Conservation (phyloP, 1,140 invertebrate species). For the Panagrolaimus sp. region DNA sequence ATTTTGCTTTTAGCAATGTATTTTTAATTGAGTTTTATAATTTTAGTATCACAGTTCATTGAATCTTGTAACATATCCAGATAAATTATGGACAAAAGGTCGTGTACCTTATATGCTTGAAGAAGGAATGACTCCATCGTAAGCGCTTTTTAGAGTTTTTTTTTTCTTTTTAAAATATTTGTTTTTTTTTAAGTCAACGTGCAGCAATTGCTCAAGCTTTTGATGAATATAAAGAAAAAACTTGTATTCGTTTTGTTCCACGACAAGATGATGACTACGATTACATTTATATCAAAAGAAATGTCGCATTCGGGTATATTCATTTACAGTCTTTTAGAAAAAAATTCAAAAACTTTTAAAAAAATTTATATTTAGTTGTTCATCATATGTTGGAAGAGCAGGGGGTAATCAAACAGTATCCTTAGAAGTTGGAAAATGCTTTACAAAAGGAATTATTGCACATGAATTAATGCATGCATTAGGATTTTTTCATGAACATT, state of each 20-base stretch:
- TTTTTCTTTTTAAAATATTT: neutral
- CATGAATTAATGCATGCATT: slow-evolving; percentile 54
- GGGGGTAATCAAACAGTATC: slow-evolving; percentile 58
- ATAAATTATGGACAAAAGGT: slow-evolving; percentile 53
- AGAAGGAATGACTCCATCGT: slow-evolving; percentile 57
- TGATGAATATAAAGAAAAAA: slow-evolving; percentile 57
- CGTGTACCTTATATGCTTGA: slow-evolving; percentile 55
- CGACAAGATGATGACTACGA: slow-evolving; percentile 48
- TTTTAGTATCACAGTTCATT: slow-evolving; percentile 55
- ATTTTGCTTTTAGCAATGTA: neutral
- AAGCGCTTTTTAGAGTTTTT: slow-evolving; percentile 26
- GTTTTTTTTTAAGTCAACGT: slow-evolving; percentile 46
- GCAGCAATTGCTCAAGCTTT: slow-evolving; percentile 58
- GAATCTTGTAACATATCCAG: slow-evolving; percentile 53
- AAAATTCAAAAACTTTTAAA: neutral
- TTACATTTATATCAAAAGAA: slow-evolving; percentile 58
- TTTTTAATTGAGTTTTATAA: neutral
- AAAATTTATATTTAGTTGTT: slow-evolving; percentile 41
- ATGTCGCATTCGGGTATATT: slow-evolving; percentile 50
- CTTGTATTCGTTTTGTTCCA: slow-evolving; percentile 55
- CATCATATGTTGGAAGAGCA: slow-evolving; percentile 56
- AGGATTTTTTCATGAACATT: slow-evolving; percentile 58
- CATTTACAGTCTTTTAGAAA: neutral
- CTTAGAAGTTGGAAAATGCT: slow-evolving; percentile 57
- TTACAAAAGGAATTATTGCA: slow-evolving; percentile 57